These are phyloP conservation scores for Actinernus sp. DNA, from an alignment of 92 coral and sea anemone species.

Conservation along the genomic window DNA sequence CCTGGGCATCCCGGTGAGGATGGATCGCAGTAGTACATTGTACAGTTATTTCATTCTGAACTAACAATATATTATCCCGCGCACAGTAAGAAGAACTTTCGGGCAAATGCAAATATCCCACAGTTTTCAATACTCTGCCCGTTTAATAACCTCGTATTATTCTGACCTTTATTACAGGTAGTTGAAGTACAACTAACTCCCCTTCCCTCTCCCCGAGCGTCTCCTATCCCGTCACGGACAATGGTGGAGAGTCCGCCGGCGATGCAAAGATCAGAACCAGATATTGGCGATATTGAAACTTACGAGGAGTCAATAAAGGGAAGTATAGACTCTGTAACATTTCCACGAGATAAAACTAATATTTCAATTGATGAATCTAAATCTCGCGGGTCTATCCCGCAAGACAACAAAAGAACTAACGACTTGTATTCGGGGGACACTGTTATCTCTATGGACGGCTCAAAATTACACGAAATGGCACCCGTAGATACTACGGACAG, in stretches of 20 bases:
- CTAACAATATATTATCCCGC: no score
- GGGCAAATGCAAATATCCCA: no score
- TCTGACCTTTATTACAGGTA: slow-evolving; percentile 29
- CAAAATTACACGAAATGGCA: not conserved
- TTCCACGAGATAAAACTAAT: slow-evolving; percentile 18
- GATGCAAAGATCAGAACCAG: slow-evolving; percentile 15
- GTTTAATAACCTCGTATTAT: not conserved
- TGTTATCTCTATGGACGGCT: not conserved
- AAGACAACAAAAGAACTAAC: slow-evolving; percentile 9
- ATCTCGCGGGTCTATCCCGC: not conserved
- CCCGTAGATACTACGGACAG: not conserved
- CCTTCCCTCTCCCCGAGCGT: slow-evolving; percentile 66
- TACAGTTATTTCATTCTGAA: no score
- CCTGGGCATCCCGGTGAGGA: no score
- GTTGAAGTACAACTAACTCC: slow-evolving; percentile 74
- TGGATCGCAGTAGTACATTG: no score
- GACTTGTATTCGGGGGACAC: not conserved
- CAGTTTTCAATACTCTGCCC: no score
- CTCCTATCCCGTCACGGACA: slow-evolving; percentile 54
- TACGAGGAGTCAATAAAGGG: slow-evolving; percentile 38
- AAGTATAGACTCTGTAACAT: slow-evolving; percentile 30
- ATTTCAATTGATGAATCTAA: not conserved
- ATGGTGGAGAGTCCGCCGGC: slow-evolving; percentile 17
- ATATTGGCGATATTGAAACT: slow-evolving; percentile 25
- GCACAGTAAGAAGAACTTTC: no score